Evolutionary conservation across 2,113 vertebrate species (phyloP).

Genomic region (Pseudorasbora parva): DNA sequence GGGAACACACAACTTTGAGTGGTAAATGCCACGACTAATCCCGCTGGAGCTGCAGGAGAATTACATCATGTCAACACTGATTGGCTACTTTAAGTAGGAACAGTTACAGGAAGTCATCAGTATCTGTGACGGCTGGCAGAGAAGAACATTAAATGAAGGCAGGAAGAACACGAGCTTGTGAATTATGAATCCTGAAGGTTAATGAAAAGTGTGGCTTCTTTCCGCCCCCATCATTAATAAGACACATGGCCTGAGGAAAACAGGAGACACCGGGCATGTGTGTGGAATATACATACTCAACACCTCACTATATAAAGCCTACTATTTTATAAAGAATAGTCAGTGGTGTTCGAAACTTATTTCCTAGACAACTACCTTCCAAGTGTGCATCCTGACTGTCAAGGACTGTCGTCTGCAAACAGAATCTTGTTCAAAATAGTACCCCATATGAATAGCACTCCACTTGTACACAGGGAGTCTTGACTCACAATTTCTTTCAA

Average conservation of each 20-base stretch:
- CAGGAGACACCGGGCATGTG: constrained; percentile 12
- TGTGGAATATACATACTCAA: background rate
- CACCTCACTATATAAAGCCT: background rate
- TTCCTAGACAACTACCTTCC: background rate
- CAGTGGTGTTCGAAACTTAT: background rate
- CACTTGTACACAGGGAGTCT: background rate
- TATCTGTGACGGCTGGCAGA: constrained; percentile 36
- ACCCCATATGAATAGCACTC: background rate
- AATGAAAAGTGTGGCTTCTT: constrained; percentile 56
- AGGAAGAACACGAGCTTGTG: constrained; percentile 41
- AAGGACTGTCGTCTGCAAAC: background rate
- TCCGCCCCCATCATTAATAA: constrained; percentile 56
- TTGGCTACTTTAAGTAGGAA: background rate
- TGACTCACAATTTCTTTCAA: background rate
- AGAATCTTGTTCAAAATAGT: background rate
- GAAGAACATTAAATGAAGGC: constrained; percentile 36
- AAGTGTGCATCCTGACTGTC: background rate
- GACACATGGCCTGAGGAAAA: constrained; percentile 51
- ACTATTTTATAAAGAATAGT: background rate
- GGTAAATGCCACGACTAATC: background rate
- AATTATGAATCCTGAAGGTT: constrained; percentile 58
- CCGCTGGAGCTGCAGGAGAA: background rate
- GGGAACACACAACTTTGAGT: background rate
- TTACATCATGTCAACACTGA: constrained; percentile 7
- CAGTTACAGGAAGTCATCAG: constrained; percentile 10